phyloP scores from a whole-genome alignment of 2,797 vertebrate genomes.

The Sebastes jordani region DNA sequence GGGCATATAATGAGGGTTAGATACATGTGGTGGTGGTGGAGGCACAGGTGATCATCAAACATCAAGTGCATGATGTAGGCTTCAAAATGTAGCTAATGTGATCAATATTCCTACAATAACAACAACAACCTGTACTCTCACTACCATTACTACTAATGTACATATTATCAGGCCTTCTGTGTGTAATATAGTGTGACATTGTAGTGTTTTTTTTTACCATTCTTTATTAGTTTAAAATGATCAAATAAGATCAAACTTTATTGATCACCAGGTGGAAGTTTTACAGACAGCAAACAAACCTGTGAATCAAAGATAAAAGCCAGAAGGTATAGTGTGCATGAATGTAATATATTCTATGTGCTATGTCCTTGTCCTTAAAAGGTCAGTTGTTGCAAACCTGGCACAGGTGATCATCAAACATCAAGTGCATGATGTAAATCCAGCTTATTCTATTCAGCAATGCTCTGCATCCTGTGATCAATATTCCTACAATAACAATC shows the following conservation, averaged over 20 bases:
- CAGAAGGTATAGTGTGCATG: no score
- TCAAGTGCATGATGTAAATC: no score
- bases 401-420: background rate
- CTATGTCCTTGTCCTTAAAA: no score
- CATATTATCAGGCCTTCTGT: background rate
- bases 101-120: constrained; percentile 14
- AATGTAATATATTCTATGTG: no score
- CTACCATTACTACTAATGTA: background rate
- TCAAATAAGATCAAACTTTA: background rate
- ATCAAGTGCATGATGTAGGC: background rate
- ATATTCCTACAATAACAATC: no score
- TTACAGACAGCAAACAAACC: background rate
- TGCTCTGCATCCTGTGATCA: no score
- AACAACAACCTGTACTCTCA: background rate
- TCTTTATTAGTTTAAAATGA: background rate
- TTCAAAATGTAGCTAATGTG: background rate
- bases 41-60: background rate
- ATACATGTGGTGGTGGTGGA: background rate
- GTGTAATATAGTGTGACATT: background rate
- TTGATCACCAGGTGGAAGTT: background rate
- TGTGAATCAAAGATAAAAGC: background rate
- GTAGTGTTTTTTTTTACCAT: background rate
- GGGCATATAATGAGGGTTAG: constrained; percentile 1
- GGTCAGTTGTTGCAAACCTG: no score
- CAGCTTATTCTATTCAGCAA: no score